A percentile compares a stretch with the other conserved stretches of the same genome.
Evolutionary conservation across 2,888 invertebrate genomes (phyloP).

Genomic region (Mallateleia sp.): DNA sequence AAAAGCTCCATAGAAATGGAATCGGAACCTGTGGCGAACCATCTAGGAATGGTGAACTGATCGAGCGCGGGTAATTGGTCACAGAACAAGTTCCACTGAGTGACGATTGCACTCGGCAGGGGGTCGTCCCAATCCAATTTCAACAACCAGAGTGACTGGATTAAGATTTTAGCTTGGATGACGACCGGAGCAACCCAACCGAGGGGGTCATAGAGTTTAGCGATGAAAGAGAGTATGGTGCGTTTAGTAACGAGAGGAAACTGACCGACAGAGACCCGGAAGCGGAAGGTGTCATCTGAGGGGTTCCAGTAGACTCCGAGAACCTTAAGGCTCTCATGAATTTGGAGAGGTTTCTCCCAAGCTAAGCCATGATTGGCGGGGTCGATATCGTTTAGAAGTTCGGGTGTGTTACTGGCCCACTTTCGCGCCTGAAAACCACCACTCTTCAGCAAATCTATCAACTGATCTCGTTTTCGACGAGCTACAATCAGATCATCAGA

Average conservation of each 20-base stretch:
- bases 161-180: slow-evolving; percentile 20
- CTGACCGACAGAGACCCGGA: neutral
- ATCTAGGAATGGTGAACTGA: slow-evolving; percentile 6
- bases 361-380: too few relatives aligned
- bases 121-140: slow-evolving; percentile 10
- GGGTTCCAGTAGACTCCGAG: slow-evolving; percentile 8
- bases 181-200: slow-evolving; percentile 11
- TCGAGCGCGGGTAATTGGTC: neutral
- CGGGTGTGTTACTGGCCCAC: too few relatives aligned
- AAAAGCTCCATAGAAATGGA: neutral
- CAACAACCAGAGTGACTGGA: neutral
- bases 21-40: slow-evolving; percentile 1
- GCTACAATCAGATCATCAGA: too few relatives aligned
- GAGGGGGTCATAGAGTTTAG: neutral
- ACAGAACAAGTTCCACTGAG: neutral
- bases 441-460: too few relatives aligned
- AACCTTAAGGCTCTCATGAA: too few relatives aligned
- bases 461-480: too few relatives aligned
- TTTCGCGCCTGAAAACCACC: too few relatives aligned
- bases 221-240: slow-evolving; percentile 1
- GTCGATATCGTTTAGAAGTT: too few relatives aligned
- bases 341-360: too few relatives aligned
- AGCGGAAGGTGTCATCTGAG: neutral
- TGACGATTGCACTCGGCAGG: neutral
- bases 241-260: neutral